phyloP scores from a whole-genome alignment of 1,140 invertebrate genomes.

The Akabosia matsudoensis region DNA sequence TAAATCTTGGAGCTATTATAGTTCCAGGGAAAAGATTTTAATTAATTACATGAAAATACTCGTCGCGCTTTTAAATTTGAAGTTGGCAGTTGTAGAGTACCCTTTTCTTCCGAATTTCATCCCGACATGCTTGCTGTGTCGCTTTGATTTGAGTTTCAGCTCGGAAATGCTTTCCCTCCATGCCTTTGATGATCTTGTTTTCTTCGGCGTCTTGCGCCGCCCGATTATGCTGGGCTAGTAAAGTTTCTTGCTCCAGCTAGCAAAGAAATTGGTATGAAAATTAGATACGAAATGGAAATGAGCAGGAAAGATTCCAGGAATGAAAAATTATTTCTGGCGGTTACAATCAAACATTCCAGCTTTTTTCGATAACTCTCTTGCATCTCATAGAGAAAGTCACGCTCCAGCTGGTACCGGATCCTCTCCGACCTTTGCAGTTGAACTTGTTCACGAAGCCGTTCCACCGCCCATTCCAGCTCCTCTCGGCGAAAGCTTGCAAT shows the following conservation, averaged over 20 bases:
- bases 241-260: background rate
- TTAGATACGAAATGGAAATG: background rate
- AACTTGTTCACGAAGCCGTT: constrained; percentile 26
- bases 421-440: constrained; percentile 21
- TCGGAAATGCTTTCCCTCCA: constrained; percentile 36
- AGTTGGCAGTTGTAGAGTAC: background rate
- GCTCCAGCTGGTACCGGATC: constrained; percentile 24
- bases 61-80: background rate
- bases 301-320: background rate
- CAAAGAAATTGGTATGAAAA: too few species aligned
- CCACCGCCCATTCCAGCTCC: constrained; percentile 28
- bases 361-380: constrained; percentile 15
- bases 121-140: constrained; percentile 15
- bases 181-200: constrained; percentile 18
- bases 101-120: constrained; percentile 26
- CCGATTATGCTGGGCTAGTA: background rate
- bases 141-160: constrained; percentile 23
- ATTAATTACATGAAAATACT: background rate
- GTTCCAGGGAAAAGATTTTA: background rate
- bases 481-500: constrained; percentile 26
- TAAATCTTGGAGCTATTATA: constrained; percentile 20
- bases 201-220: constrained; percentile 25
- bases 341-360: constrained; percentile 5
- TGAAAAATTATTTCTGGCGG: too few species aligned
- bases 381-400: constrained; percentile 25